phyloP scores from a whole-genome alignment of 1,140 invertebrate genomes.

The Nylanderia fulva region DNA sequence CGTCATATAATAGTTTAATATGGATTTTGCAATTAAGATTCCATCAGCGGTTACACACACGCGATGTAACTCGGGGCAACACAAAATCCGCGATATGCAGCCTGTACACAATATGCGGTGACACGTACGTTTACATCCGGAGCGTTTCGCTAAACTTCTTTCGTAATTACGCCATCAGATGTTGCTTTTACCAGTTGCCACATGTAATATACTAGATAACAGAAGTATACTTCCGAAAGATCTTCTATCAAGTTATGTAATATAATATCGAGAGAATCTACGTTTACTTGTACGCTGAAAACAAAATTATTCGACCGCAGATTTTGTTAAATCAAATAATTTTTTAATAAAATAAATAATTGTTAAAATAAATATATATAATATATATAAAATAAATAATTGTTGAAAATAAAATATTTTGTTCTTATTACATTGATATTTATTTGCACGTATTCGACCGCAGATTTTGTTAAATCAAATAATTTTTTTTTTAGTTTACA shows the following conservation, averaged over 20 bases:
- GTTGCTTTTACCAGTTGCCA: background rate
- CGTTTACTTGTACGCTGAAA: background rate
- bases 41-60: slow-evolving; percentile 68
- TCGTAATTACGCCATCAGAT: slow-evolving; percentile 17
- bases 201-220: background rate
- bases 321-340: too few species aligned
- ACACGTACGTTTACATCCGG: slow-evolving; percentile 4
- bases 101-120: background rate
- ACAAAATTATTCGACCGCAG: too few species aligned
- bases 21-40: slow-evolving; percentile 75
- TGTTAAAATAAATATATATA: too few species aligned
- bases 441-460: too few species aligned
- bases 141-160: slow-evolving; percentile 33
- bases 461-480: too few species aligned
- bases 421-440: too few species aligned
- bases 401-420: too few species aligned
- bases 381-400: too few species aligned
- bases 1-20: slow-evolving; percentile 66
- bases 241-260: background rate
- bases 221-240: background rate
- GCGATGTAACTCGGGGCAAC: slow-evolving; percentile 43
- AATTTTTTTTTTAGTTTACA: too few species aligned
- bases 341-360: too few species aligned
- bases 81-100: slow-evolving; percentile 27
- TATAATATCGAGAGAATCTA: background rate